Percentiles rank a stretch among this genome's conserved stretches.
Evolutionary conservation across 2,888 invertebrate genomes (phyloP).

Genomic region (Noctuana brunneofusca): DNA sequence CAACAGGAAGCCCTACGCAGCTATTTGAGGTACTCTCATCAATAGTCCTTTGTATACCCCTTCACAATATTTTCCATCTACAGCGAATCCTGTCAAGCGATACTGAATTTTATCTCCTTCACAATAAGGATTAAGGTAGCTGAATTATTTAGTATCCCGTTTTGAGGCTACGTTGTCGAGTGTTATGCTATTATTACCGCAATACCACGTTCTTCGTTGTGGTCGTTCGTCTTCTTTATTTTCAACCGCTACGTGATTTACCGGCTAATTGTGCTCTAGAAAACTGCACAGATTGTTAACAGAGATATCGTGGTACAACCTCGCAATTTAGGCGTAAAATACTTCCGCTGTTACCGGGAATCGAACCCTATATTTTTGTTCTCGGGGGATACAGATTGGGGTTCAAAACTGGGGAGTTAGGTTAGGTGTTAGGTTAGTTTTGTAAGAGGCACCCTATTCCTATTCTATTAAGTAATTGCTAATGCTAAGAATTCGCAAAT

Average conservation of each 20-base stretch:
- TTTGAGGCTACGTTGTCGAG: conserved; percentile 17
- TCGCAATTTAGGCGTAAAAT: conserved; percentile 29
- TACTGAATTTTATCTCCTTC: neutral
- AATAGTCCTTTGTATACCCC: conserved; percentile 30
- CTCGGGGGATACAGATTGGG: neutral
- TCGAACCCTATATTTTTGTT: neutral
- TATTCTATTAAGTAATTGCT: too few species aligned
- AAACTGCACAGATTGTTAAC: conserved; percentile 34
- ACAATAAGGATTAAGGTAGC: conserved; percentile 9
- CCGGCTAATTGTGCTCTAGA: conserved; percentile 51
- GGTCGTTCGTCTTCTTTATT: conserved; percentile 46
- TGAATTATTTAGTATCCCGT: neutral
- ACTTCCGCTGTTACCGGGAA: conserved; percentile 13
- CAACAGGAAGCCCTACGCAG: conserved; percentile 19
- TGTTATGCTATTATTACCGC: conserved; percentile 39
- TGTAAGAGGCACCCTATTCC: too few species aligned
- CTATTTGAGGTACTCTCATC: conserved; percentile 26
- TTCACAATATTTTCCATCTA: conserved; percentile 11
- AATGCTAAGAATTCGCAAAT: too few species aligned
- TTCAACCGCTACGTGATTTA: conserved; percentile 54
- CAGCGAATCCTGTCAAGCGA: neutral
- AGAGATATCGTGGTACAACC: conserved; percentile 42
- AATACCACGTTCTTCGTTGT: conserved; percentile 31
- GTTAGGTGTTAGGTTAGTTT: too few species aligned
- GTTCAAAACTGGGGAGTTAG: too few species aligned